These are phyloP conservation scores for Petrocephalus zakoni DNA, from an alignment of 2,113 vertebrate species.

Conservation along the genomic window DNA sequence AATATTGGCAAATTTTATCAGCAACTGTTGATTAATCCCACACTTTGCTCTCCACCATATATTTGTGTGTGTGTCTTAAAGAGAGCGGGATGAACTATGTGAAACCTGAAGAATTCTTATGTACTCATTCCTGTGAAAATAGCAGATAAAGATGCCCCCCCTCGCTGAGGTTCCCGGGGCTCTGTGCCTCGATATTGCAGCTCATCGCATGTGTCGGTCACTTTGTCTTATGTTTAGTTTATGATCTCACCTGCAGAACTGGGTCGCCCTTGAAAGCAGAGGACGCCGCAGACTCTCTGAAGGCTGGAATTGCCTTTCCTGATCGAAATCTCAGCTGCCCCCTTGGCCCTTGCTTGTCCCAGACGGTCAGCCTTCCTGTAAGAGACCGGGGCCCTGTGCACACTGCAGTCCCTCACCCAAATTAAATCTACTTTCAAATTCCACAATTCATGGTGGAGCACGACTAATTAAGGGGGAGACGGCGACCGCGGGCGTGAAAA, in stretches of 20 bases:
- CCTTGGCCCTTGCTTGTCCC: background rate
- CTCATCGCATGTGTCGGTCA: background rate
- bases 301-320: background rate
- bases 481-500: constrained; percentile 1
- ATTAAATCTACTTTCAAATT: constrained; percentile 11
- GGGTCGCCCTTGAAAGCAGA: background rate
- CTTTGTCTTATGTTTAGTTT: background rate
- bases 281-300: background rate
- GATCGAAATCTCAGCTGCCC: background rate
- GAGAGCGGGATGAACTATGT: background rate
- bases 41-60: background rate
- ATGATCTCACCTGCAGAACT: background rate
- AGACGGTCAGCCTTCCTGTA: background rate
- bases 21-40: too few relatives aligned
- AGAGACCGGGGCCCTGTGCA: background rate
- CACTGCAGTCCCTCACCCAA: background rate
- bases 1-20: background rate
- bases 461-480: constrained; percentile 11
- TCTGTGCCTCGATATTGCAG: background rate
- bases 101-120: background rate
- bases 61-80: background rate
- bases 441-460: background rate
- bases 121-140: background rate
- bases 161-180: background rate
- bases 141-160: background rate